phyloP scores from a whole-genome alignment of 1,140 invertebrate genomes.

The Gyrodactylus salaris region DNA sequence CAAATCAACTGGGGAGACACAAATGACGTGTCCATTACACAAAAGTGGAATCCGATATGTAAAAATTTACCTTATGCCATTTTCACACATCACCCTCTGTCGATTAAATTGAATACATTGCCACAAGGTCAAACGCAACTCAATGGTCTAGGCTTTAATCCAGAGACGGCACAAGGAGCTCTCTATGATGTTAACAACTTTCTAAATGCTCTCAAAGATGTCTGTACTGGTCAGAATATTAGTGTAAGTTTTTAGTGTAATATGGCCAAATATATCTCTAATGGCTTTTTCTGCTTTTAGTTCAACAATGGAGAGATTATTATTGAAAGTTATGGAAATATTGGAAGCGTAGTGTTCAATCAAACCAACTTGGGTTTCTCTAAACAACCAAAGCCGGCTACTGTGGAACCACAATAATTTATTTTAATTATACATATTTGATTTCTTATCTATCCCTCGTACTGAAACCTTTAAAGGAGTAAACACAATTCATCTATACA shows the following conservation, averaged over 20 bases:
- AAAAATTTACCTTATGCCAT: not conserved
- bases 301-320: conserved; percentile 2
- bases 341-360: conserved; percentile 2
- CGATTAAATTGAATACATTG: not conserved
- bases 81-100: not conserved
- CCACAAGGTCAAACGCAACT: not conserved
- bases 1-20: conserved; percentile 1
- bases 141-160: not conserved
- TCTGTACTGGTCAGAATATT: not conserved
- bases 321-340: conserved; percentile 1
- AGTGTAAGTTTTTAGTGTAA: too few species aligned
- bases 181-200: not conserved
- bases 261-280: too few species aligned
- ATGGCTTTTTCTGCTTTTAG: too few species aligned
- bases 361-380: not conserved
- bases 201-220: not conserved
- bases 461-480: too few species aligned
- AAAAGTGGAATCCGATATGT: conserved; percentile 4
- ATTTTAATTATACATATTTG: too few species aligned
- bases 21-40: not conserved
- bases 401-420: not conserved
- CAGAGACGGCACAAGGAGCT: not conserved
- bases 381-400: not conserved
- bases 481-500: too few species aligned
- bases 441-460: too few species aligned